Evolutionary conservation across 2,888 invertebrate species (phyloP), one percentile per base, ranked within the genome.

Genomic region (Euspilapteryx auroguttella): DNA sequence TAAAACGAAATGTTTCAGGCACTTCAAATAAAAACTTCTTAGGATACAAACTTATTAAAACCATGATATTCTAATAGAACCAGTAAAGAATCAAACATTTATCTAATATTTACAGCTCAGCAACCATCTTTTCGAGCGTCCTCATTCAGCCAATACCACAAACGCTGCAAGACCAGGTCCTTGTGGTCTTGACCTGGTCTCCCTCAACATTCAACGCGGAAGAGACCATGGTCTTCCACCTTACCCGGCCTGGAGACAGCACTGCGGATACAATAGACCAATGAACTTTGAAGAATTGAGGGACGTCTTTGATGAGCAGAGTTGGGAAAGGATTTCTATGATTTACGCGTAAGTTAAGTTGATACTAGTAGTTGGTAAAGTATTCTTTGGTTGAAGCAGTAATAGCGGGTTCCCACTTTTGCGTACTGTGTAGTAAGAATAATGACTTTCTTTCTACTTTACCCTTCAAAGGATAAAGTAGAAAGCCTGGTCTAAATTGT

Each of bases 161-260:
- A 23, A 31, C 2, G 33, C 40, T 2, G 4, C 32, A 4, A 43
- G 36, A 24, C 33, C 39, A 0, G 42, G 46, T 1, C 65, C 81
- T 0, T 87, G 85, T 40, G 92, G 92, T 1, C 68, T 93, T 31
- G 94, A 94, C 71, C 68, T 94, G 45, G 89, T 92, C 0, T 87
- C 93, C 0, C 69, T 93, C 35, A 92, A 94, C 59, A 89, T 94
- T 43, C 93, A 94, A 58, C 80, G 93, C 20, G 93, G 93, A 0
- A 65, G 94, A 1, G 94, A 94, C 69, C 93, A 94, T 54, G 94
- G 93, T 0, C 65, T 94, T 31, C 87, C 89, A 0, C 65, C 86
- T 1, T 94, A 94, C 58, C 80, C 83, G 0, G 77, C 77, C 17
- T 94, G 89, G 85, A 69, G 93, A 27, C 76, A 83, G 31, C 80